These are phyloP conservation scores for Tortrix viridana DNA, from an alignment of 2,888 invertebrate genomes.

Conservation along the genomic window DNA sequence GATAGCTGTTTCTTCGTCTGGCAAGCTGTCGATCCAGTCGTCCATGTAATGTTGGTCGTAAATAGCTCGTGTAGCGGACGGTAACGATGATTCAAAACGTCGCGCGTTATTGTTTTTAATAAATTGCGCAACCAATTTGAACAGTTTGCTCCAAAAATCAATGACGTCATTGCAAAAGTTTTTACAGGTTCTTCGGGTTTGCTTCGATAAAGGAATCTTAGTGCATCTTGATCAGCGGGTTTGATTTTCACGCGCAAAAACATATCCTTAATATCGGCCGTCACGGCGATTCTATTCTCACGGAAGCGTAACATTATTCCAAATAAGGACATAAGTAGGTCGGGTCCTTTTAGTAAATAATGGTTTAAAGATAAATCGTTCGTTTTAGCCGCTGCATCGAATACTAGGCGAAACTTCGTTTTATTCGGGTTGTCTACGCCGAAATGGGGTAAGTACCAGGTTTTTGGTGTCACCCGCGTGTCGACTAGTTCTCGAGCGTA, in stretches of 20 bases:
- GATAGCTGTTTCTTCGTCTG: conserved; percentile 12
- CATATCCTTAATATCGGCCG: background rate
- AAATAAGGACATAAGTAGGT: conserved; percentile 14
- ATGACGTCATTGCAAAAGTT: conserved; percentile 6
- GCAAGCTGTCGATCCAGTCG: conserved; percentile 1
- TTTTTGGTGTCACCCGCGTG: background rate
- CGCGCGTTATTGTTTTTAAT: conserved; percentile 40
- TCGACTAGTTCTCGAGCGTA: conserved; percentile 33
- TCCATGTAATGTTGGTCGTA: background rate
- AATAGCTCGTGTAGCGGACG: background rate
- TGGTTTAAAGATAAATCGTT: conserved; percentile 14
- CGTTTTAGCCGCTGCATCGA: conserved; percentile 41
- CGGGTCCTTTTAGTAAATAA: too few species aligned
- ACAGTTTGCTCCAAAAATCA: conserved; percentile 36
- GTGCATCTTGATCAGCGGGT: too few species aligned
- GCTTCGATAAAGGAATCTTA: too few species aligned
- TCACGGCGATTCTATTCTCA: conserved; percentile 36
- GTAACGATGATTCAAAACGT: conserved; percentile 19
- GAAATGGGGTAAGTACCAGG: background rate
- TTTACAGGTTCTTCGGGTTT: too few species aligned
- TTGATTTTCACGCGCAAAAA: too few species aligned
- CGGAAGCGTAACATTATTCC: conserved; percentile 42
- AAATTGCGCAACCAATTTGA: conserved; percentile 40
- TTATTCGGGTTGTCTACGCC: conserved; percentile 14
- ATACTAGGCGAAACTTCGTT: conserved; percentile 42